These are phyloP conservation scores for Schizopygopsis pylzovi DNA, from an alignment of 2,797 vertebrate genomes.

Conservation along the genomic window DNA sequence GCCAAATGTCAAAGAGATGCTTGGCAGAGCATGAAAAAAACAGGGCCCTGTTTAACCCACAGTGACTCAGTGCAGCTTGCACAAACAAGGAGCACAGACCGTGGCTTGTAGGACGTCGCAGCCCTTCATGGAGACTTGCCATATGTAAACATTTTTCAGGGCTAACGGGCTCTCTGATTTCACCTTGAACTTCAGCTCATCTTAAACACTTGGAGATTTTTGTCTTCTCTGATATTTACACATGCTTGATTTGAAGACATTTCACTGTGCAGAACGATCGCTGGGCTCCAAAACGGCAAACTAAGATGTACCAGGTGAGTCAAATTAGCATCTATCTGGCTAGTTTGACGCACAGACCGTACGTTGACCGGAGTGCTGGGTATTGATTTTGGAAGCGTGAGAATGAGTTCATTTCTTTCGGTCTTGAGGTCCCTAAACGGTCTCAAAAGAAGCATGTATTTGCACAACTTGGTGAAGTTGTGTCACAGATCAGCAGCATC, in stretches of 20 bases:
- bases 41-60: constrained; percentile 73
- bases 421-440: constrained; percentile 22
- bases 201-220: constrained; percentile 63
- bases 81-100: constrained; percentile 79
- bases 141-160: constrained; percentile 70
- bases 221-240: constrained; percentile 63
- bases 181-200: constrained; percentile 62
- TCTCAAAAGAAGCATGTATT: constrained; percentile 50
- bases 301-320: constrained; percentile 46
- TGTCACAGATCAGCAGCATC: constrained; percentile 43
- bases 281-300: not conserved
- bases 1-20: constrained; percentile 71
- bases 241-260: constrained; percentile 56
- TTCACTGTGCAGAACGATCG: constrained; percentile 29
- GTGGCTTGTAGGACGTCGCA: constrained; percentile 71
- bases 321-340: constrained; percentile 45
- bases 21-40: constrained; percentile 67
- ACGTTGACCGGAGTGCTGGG: constrained; percentile 40
- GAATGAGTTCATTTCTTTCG: constrained; percentile 52
- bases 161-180: constrained; percentile 69
- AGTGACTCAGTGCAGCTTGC: constrained; percentile 79
- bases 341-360: constrained; percentile 12
- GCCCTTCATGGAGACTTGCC: constrained; percentile 52
- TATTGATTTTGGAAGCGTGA: constrained; percentile 59
- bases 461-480: constrained; percentile 54